Evolutionary conservation across 1,140 invertebrate genomes (phyloP).

Genomic region (Dicyema japonicum): DNA sequence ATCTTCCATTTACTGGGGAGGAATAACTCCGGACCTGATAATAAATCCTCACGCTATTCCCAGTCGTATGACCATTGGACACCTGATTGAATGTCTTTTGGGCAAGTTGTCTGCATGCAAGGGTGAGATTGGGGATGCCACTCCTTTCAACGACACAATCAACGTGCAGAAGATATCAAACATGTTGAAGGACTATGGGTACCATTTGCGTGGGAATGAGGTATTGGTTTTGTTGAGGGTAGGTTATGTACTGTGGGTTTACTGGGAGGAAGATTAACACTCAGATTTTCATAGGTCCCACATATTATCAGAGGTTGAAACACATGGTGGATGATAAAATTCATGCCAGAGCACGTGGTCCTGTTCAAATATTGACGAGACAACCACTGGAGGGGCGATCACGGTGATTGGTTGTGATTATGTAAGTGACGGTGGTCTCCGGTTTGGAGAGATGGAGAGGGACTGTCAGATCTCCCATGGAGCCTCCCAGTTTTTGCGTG

Average conservation of each 20-base stretch:
- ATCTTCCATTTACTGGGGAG: conserved; percentile 90
- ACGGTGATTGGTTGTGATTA: no score
- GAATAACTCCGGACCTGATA: conserved; percentile 84
- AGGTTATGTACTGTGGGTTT: conserved; percentile 78
- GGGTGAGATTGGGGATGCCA: conserved; percentile 90
- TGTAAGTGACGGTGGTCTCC: conserved; percentile 78
- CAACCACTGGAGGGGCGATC: conserved; percentile 96
- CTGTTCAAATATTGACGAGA: conserved; percentile 74
- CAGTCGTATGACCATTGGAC: conserved; percentile 96
- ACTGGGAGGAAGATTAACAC: conserved; percentile 82
- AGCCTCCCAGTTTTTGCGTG: conserved; percentile 72
- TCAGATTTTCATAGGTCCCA: conserved; percentile 63
- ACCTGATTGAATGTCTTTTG: conserved; percentile 78
- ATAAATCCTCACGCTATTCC: conserved; percentile 96
- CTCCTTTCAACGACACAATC: conserved; percentile 88
- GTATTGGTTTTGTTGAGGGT: no score
- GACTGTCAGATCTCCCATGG: conserved; percentile 98
- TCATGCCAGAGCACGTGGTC: conserved; percentile 36
- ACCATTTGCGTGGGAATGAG: conserved; percentile 76
- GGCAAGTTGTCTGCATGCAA: conserved; percentile 32
- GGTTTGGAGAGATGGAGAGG: conserved; percentile 97
- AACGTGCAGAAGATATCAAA: conserved; percentile 96
- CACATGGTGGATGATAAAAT: conserved; percentile 75
- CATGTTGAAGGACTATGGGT: conserved; percentile 70
- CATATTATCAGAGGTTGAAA: conserved; percentile 63